Percentiles rank a stretch among this genome's conserved stretches.
These are phyloP conservation scores for Protodeltote pygarga DNA, from an alignment of 2,888 invertebrate species.

Conservation along the genomic window DNA sequence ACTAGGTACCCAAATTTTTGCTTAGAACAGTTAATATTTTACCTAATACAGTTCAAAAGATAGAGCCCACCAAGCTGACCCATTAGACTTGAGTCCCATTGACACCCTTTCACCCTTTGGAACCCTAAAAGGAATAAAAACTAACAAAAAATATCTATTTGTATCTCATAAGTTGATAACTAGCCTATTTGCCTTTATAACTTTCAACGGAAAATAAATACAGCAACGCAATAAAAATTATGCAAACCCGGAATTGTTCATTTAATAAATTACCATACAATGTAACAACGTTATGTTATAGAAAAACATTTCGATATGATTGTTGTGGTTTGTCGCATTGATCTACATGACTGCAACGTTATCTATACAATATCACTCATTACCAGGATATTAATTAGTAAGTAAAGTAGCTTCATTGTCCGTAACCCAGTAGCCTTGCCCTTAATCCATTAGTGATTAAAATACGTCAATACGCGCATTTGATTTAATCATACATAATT, in stretches of 20 bases:
- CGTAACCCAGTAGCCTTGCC: constrained; percentile 72
- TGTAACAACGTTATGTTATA: constrained; percentile 32
- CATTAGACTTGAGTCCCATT: too few relatives aligned
- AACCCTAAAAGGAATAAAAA: too few relatives aligned
- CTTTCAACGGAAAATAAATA: not conserved
- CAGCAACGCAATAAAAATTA: not conserved
- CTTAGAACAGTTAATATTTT: too few relatives aligned
- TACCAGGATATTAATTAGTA: constrained; percentile 21
- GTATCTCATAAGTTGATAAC: too few relatives aligned
- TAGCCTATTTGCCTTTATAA: not conserved
- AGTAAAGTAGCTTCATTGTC: constrained; percentile 42
- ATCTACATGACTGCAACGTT: constrained; percentile 9
- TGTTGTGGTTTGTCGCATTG: constrained; percentile 31
- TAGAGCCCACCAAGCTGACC: too few relatives aligned
- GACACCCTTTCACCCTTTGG: too few relatives aligned
- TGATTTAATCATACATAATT: too few relatives aligned
- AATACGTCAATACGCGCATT: constrained; percentile 28
- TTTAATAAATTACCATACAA: constrained; percentile 50
- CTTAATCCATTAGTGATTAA: constrained; percentile 66
- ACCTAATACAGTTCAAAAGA: too few relatives aligned
- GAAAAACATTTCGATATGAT: too few relatives aligned
- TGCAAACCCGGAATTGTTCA: constrained; percentile 25
- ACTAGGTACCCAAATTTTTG: too few relatives aligned
- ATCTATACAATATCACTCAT: too few relatives aligned
- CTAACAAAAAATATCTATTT: too few relatives aligned